These are phyloP conservation scores for Drymodes brunneopygia DNA, from an alignment of 2,113 vertebrate genomes.

Conservation along the genomic window DNA sequence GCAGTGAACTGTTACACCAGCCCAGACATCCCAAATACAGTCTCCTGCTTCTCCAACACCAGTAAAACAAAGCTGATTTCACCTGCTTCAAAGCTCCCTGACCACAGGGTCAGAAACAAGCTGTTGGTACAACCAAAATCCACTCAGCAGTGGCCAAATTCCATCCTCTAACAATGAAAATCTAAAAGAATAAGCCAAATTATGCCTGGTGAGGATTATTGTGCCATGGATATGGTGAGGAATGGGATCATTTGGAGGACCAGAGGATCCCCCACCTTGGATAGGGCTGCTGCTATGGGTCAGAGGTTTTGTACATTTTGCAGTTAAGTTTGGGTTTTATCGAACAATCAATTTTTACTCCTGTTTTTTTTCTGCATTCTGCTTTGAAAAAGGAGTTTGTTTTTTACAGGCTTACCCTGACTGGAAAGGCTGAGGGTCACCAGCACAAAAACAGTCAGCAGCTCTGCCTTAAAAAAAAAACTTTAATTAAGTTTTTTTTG, in stretches of 20 bases:
- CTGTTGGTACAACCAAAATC: not conserved
- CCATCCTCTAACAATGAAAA: not conserved
- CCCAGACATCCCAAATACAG: not conserved
- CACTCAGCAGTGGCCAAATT: not conserved
- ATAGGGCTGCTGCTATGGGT: not conserved
- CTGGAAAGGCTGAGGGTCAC: not conserved
- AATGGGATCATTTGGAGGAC: not conserved
- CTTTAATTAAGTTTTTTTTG: not conserved
- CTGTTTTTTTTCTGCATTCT: not conserved
- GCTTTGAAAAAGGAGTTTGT: not conserved
- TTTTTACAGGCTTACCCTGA: not conserved
- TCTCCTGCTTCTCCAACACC: not conserved
- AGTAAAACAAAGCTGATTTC: not conserved
- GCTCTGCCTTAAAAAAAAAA: not conserved
- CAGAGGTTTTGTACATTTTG: not conserved
- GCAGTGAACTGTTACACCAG: not conserved
- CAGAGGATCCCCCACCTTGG: rapidly evolving
- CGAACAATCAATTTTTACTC: not conserved
- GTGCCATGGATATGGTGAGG: rapidly evolving
- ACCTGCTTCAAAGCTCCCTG: not conserved
- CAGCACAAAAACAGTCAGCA: not conserved
- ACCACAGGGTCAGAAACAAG: not conserved
- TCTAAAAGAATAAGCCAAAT: not conserved
- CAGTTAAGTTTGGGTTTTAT: not conserved
- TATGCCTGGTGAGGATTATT: not conserved